Evolutionary conservation across 2,797 vertebrate genomes (phyloP).

Genomic region (Numenius phaeopus): DNA sequence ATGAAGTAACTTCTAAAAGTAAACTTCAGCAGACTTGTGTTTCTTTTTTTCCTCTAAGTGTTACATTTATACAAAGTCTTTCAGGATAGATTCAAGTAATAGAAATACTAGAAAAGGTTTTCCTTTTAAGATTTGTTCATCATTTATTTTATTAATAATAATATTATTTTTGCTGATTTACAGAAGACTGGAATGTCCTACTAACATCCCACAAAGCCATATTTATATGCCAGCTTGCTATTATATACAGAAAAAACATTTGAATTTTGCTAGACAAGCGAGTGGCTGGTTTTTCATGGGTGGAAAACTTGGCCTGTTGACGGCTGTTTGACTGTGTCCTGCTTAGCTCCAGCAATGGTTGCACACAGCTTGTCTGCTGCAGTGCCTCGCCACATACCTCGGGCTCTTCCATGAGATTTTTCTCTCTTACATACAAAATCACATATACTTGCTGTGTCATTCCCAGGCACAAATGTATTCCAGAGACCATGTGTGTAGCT

Average conservation of each 20-base stretch:
- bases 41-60: not conserved
- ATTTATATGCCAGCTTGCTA: conserved; percentile 47
- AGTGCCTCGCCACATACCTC: rapidly evolving
- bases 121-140: not conserved
- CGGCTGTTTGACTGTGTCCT: not conserved
- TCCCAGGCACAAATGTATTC: not conserved
- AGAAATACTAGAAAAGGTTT: conserved; percentile 32
- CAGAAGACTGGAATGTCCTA: conserved; percentile 1
- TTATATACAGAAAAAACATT: conserved; percentile 55
- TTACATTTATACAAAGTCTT: conserved; percentile 18
- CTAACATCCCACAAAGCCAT: conserved; percentile 28
- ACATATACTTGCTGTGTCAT: not conserved
- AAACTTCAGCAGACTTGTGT: not conserved
- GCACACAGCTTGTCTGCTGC: not conserved
- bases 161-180: conserved; percentile 44
- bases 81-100: not conserved
- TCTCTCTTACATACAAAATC: not conserved
- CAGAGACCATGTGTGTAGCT: not conserved
- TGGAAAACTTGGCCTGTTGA: conserved; percentile 30
- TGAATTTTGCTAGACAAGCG: conserved; percentile 17
- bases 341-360: not conserved
- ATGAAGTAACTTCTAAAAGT: conserved; percentile 9
- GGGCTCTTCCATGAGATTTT: not conserved
- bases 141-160: conserved; percentile 28
- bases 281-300: conserved; percentile 53